These are phyloP conservation scores for Anhinga anhinga DNA, from an alignment of 2,113 vertebrate genomes.

Conservation along the genomic window DNA sequence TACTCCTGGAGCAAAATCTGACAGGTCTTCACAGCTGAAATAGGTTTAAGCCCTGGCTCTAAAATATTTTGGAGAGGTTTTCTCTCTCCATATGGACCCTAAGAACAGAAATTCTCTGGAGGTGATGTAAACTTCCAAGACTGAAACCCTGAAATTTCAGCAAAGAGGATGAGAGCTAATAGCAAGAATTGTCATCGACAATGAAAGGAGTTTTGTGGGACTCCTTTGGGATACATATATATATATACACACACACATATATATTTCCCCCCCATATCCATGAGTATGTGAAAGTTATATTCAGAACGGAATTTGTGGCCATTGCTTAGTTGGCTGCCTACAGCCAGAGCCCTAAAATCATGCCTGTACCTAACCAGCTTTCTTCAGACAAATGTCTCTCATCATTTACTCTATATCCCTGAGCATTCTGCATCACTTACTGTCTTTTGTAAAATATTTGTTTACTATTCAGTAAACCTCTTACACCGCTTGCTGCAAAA, in stretches of 20 bases:
- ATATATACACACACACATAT: fast-evolving
- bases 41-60: background rate
- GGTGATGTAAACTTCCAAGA: background rate
- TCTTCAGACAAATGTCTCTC: background rate
- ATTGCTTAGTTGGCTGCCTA: background rate
- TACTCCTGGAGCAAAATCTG: background rate
- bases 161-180: background rate
- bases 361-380: background rate
- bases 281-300: background rate
- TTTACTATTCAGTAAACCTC: background rate
- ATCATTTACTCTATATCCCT: background rate
- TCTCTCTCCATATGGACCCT: background rate
- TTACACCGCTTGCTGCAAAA: background rate
- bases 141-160: background rate
- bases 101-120: background rate
- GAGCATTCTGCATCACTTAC: background rate
- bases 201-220: background rate
- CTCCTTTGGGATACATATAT: background rate
- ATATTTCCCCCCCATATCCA: background rate
- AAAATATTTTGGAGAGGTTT: background rate
- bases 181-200: background rate
- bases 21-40: constrained; percentile 5
- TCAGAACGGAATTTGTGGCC: background rate
- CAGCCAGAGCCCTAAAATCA: background rate
- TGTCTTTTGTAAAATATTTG: background rate